A percentile compares a stretch with the other conserved stretches of the same genome.
These are phyloP conservation scores for Helostoma temminkii DNA, from an alignment of 2,797 vertebrate species.

Conservation along the genomic window DNA sequence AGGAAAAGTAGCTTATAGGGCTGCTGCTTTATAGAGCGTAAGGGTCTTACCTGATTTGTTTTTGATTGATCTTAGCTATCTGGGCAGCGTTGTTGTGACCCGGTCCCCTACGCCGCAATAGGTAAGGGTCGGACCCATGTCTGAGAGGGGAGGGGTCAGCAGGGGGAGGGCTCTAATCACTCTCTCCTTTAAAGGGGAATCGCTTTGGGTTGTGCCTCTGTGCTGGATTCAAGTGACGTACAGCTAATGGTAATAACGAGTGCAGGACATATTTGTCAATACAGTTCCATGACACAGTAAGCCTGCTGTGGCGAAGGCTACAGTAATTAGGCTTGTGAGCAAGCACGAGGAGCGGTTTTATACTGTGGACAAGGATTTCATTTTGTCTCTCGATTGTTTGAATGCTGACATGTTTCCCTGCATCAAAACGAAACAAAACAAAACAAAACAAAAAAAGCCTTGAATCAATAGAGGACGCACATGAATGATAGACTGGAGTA, in stretches of 20 bases:
- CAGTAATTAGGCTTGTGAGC: slow-evolving; percentile 69
- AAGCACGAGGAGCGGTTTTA: slow-evolving; percentile 72
- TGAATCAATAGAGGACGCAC: slow-evolving; percentile 83
- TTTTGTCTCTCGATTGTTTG: slow-evolving; percentile 65
- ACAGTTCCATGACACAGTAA: slow-evolving; percentile 66
- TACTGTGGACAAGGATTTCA: slow-evolving; percentile 72
- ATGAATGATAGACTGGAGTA: slow-evolving; percentile 81
- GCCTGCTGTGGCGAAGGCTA: slow-evolving; percentile 69
- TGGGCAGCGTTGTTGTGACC: slow-evolving; percentile 99
- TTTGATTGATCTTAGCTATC: slow-evolving; percentile 99
- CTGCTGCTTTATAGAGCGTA: slow-evolving; percentile 82
- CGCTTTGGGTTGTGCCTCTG: slow-evolving; percentile 84
- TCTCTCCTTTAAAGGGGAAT: slow-evolving; percentile 99
- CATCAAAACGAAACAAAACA: slow-evolving; percentile 50
- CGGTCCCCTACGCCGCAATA: slow-evolving; percentile 99
- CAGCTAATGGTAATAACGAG: slow-evolving; percentile 71
- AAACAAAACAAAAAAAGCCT: slow-evolving; percentile 55
- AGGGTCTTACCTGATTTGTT: slow-evolving; percentile 98
- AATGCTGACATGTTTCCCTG: slow-evolving; percentile 71
- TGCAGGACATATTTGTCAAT: slow-evolving; percentile 77
- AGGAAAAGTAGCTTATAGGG: slow-evolving; percentile 76
- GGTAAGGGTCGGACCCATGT: slow-evolving; percentile 99
- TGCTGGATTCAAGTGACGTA: slow-evolving; percentile 84
- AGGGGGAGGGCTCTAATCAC: slow-evolving; percentile 96
- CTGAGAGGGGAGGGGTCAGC: slow-evolving; percentile 93